These are phyloP conservation scores for Brenthis daphne DNA, from an alignment of 2,888 invertebrate genomes.

Conservation along the genomic window DNA sequence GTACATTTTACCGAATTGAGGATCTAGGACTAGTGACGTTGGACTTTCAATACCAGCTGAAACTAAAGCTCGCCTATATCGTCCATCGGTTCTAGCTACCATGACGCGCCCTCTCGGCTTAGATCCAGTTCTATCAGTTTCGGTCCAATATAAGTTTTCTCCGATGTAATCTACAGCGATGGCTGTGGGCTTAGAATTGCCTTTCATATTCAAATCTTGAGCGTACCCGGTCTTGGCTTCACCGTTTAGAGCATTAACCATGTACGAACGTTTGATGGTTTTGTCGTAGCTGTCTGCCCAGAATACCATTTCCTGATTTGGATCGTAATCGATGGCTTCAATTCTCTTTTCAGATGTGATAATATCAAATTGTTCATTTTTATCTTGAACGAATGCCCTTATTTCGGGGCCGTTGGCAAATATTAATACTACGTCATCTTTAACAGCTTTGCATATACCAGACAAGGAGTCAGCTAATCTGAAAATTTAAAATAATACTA, in stretches of 20 bases:
- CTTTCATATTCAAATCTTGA: slow-evolving; percentile 93
- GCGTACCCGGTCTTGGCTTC: slow-evolving; percentile 91
- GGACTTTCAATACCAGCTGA: slow-evolving; percentile 92
- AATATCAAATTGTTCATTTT: slow-evolving; percentile 88
- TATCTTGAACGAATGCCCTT: slow-evolving; percentile 85
- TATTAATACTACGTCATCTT: slow-evolving; percentile 85
- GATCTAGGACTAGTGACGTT: slow-evolving; percentile 93
- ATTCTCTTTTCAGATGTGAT: slow-evolving; percentile 93
- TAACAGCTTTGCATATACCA: slow-evolving; percentile 90
- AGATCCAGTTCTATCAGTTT: slow-evolving; percentile 88
- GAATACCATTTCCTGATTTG: slow-evolving; percentile 91
- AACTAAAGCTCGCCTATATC: slow-evolving; percentile 91
- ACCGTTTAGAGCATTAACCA: slow-evolving; percentile 90
- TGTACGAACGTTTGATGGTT: slow-evolving; percentile 94
- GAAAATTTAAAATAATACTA: slow-evolving; percentile 37
- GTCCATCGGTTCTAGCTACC: slow-evolving; percentile 94
- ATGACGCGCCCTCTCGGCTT: slow-evolving; percentile 91
- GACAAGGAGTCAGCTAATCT: slow-evolving; percentile 87
- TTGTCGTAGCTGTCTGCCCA: slow-evolving; percentile 97
- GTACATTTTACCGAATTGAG: slow-evolving; percentile 92
- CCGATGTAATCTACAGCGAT: slow-evolving; percentile 97
- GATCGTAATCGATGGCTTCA: slow-evolving; percentile 95
- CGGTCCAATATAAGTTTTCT: slow-evolving; percentile 97
- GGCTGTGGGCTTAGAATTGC: slow-evolving; percentile 92
- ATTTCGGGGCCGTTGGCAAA: slow-evolving; percentile 95